Evolutionary conservation across 2,113 vertebrate species (phyloP), one percentile per base, ranked within the genome.

Genomic region (Passerina amoena): DNA sequence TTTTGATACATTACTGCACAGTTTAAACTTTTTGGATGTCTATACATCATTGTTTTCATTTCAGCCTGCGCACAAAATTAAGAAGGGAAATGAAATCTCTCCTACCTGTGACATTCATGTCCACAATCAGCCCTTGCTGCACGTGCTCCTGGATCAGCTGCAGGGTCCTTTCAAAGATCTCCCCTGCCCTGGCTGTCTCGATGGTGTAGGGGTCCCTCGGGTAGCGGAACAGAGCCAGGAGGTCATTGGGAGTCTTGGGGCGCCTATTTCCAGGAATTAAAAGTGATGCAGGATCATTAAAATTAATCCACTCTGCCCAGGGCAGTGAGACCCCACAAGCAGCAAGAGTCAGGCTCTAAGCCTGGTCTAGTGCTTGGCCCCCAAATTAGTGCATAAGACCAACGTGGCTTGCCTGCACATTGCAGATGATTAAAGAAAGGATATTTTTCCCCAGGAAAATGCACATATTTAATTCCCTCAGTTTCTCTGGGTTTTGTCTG

Each of bases 151-250:
- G 97, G 50, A 98, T 98, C 66, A 98, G 92, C 70, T 97, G 96
- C 83, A 98, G 82, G 65, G 98, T 98, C 50, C 97, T 94, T 37
- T 98, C 98, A 10, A 98, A 97, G 94, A 98, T 98, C 93, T 98
- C 98, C 6, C 97, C 98, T 51, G 98, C 97, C 51, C 97, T 84
- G 69, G 97, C 97, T 19, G 96, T 97, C 88, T 98, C 97, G 2
- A 98, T 94, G 53, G 97, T 98, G 82, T 98, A 96, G 47, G 97
- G 97, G 38, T 98, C 98, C 45, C 98, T 96, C 0, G 98, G 98
- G 86, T 98, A 98, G 37, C 98, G 97, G 84, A 98, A 96, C 38
- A 98, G 96, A 48, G 98, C 98, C 87, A 98, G 92, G 50, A 98
- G 84, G 83, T 98, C 98, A 17, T 97, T 98, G 59, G 98, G 97